These are phyloP conservation scores for Ibidorhyncha struthersii DNA, from an alignment of 2,113 vertebrate genomes.

Conservation along the genomic window DNA sequence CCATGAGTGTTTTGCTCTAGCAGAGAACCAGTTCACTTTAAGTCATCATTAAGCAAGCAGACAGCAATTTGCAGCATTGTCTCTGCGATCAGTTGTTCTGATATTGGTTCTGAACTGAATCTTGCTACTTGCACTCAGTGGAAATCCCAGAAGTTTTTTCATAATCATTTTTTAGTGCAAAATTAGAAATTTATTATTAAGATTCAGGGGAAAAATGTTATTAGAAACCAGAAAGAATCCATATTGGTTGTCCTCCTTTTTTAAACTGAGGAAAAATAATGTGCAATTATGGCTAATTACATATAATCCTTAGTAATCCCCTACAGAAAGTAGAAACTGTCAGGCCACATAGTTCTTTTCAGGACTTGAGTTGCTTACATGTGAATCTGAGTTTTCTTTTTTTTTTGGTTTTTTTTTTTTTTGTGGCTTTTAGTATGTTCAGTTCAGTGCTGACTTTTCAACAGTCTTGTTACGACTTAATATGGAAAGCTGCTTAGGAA, in stretches of 20 bases:
- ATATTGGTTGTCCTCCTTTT: neutral
- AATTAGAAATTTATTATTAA: neutral
- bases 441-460: neutral
- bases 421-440: neutral
- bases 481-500: neutral
- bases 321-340: neutral
- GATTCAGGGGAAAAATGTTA: neutral
- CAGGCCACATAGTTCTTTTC: neutral
- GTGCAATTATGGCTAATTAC: neutral
- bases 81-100: neutral
- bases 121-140: neutral
- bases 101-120: neutral
- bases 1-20: neutral
- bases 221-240: neutral
- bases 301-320: neutral
- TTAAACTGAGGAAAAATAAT: neutral
- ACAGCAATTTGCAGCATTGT: neutral
- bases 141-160: neutral
- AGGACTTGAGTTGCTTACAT: neutral
- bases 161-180: neutral
- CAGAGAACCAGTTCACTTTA: neutral
- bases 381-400: neutral
- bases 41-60: neutral
- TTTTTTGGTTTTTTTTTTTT: neutral
- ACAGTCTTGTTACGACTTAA: neutral